These are phyloP conservation scores for Prionailurus viverrinus DNA, from an alignment of 2,113 vertebrate genomes.

Conservation along the genomic window DNA sequence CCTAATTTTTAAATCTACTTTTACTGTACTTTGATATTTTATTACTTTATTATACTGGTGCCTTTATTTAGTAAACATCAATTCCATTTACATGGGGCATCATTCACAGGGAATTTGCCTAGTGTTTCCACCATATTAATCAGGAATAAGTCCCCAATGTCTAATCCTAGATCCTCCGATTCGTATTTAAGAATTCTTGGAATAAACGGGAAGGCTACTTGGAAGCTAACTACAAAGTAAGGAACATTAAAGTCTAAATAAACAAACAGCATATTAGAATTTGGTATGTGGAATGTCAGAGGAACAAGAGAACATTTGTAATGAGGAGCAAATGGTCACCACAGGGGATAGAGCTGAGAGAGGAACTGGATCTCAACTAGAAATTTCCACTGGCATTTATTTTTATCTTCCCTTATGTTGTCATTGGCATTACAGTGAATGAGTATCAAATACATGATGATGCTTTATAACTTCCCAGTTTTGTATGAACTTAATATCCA, in stretches of 20 bases:
- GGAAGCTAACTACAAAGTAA: conserved; percentile 66
- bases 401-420: conserved; percentile 79
- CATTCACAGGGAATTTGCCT: background rate
- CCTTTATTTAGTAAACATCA: conserved; percentile 30
- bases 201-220: conserved; percentile 54
- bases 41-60: background rate
- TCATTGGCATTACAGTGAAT: conserved; percentile 60
- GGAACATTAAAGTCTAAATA: conserved; percentile 63
- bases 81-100: background rate
- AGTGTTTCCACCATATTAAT: background rate
- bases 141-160: conserved; percentile 24
- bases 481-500: background rate
- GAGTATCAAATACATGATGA: conserved; percentile 4
- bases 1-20: conserved; percentile 47
- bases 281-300: conserved; percentile 75
- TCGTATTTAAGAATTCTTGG: conserved; percentile 64
- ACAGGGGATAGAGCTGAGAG: conserved; percentile 71
- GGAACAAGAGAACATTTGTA: conserved; percentile 77
- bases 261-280: conserved; percentile 77
- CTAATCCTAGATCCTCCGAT: conserved; percentile 31
- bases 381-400: conserved; percentile 78
- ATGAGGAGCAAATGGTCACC: conserved; percentile 82
- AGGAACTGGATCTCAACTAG: conserved; percentile 71
- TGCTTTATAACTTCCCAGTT: conserved; percentile 18
- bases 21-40: background rate